Percentiles rank a stretch among this genome's conserved stretches.
Conservation (phyloP, 2,888 invertebrate genomes). For the Drosophila leonis region DNA sequence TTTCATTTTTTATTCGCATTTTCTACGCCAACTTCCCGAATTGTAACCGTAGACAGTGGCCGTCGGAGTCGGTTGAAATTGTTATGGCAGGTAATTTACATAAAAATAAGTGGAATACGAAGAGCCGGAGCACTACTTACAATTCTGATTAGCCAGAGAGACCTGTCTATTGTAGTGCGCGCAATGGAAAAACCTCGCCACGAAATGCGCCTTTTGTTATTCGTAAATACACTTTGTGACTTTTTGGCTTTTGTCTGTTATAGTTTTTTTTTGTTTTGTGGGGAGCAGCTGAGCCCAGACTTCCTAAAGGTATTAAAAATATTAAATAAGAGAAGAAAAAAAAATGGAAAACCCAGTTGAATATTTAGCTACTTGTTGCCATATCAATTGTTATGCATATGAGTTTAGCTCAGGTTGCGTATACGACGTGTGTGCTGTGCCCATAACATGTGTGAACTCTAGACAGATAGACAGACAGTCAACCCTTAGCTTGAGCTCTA, state of each 20-base stretch:
- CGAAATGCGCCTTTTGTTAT: conserved; percentile 70
- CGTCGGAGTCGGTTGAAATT: conserved; percentile 47
- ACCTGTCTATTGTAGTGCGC: conserved; percentile 71
- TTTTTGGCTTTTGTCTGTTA: conserved; percentile 41
- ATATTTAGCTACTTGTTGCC: conserved; percentile 76
- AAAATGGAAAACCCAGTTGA: conserved; percentile 16
- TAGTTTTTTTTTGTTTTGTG: conserved; percentile 21
- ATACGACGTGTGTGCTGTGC: conserved; percentile 72
- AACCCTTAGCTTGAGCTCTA: conserved; percentile 4
- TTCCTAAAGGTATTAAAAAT: conserved; percentile 82
- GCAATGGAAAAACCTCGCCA: conserved; percentile 59
- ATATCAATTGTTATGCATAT: conserved; percentile 71
- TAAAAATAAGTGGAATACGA: conserved; percentile 73
- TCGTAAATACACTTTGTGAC: conserved; percentile 62
- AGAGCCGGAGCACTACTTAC: conserved; percentile 59
- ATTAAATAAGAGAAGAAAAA: conserved; percentile 36
- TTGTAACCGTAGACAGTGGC: conserved; percentile 60
- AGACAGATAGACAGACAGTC: conserved; percentile 7
- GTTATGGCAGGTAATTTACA: conserved; percentile 79
- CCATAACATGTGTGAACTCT: conserved; percentile 59
- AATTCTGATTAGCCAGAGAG: conserved; percentile 76
- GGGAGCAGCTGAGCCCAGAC: conserved; percentile 57
- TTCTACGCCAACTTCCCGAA: conserved; percentile 61
- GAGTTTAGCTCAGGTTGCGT: conserved; percentile 75
- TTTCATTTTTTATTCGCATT: conserved; percentile 49